Conservation (phyloP, 2,888 invertebrate species). For the Cephus spinipes region DNA sequence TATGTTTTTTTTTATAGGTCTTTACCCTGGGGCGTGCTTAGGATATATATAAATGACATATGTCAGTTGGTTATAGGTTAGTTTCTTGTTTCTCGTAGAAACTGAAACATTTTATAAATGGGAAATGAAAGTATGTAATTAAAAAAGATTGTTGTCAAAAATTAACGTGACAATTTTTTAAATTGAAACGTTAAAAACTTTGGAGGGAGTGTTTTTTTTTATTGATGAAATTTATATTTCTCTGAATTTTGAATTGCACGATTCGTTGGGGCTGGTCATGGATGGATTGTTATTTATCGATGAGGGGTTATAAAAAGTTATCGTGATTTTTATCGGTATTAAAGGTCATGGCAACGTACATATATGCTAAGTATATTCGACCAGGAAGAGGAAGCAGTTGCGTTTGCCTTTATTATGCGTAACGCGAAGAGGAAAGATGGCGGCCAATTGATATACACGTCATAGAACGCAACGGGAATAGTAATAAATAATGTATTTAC, state of each 20-base stretch:
- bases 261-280: neutral
- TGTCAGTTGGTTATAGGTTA: neutral
- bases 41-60: neutral
- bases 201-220: neutral
- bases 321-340: neutral
- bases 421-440: neutral
- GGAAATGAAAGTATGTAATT: neutral
- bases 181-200: neutral
- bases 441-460: neutral
- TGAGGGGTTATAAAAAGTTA: neutral
- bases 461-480: neutral
- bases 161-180: no score
- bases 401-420: neutral
- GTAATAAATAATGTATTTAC: conserved; percentile 4
- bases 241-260: neutral
- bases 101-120: neutral
- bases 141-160: no score
- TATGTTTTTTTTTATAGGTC: neutral
- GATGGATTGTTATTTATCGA: neutral
- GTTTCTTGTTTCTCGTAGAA: neutral
- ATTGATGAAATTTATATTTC: neutral
- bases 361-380: neutral
- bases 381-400: conserved; percentile 7
- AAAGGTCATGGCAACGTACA: neutral
- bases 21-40: neutral